phyloP scores from a whole-genome alignment of 2,113 vertebrate genomes.

The Sylvia atricapilla region DNA sequence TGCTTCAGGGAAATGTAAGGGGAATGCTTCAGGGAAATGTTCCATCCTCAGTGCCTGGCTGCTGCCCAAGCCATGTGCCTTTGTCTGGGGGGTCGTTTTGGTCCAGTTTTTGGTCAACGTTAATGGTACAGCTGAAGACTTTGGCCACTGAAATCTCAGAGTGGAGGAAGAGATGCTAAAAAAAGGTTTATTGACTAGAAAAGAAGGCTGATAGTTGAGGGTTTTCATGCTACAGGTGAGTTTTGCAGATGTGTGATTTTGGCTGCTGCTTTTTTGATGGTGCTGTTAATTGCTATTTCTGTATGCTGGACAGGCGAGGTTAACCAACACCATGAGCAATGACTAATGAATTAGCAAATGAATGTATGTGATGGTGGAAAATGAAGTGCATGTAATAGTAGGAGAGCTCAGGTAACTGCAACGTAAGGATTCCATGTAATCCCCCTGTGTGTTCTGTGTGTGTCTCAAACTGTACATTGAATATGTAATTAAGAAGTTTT shows the following conservation, averaged over 20 bases:
- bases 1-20: not conserved
- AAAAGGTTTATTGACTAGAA: too few species aligned
- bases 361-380: not conserved
- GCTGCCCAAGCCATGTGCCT: fast-evolving
- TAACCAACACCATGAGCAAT: not conserved
- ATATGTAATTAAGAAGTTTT: not conserved
- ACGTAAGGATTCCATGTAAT: not conserved
- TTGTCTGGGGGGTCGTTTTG: fast-evolving
- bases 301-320: not conserved
- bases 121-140: not conserved
- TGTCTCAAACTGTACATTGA: not conserved
- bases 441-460: not conserved
- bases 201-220: fast-evolving
- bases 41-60: fast-evolving
- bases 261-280: not conserved
- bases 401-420: not conserved
- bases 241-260: not conserved
- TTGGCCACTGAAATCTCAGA: fast-evolving
- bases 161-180: not conserved
- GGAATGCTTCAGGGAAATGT: fast-evolving
- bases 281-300: not conserved
- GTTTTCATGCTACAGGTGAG: fast-evolving
- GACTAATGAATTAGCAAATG: not conserved
- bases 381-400: not conserved
- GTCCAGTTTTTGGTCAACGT: fast-evolving